These are phyloP conservation scores for Pseudomyrmex flavicornis DNA, from an alignment of 1,140 invertebrate species.

Conservation along the genomic window DNA sequence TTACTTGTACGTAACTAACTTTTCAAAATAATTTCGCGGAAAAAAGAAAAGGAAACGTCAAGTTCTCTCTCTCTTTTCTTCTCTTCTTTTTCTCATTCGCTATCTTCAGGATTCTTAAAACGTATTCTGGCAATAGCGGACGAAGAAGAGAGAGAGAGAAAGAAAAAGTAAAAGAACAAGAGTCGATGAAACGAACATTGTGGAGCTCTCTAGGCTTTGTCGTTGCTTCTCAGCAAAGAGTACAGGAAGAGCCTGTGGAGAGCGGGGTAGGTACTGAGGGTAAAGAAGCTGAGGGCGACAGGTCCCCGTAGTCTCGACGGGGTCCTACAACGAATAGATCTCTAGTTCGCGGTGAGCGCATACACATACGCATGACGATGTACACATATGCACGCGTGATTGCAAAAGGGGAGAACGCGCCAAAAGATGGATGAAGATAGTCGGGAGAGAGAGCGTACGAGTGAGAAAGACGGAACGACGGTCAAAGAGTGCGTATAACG, in stretches of 20 bases:
- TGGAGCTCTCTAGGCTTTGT: conserved; percentile 55
- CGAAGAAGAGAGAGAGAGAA: conserved; percentile 14
- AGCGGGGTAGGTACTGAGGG: conserved; percentile 37
- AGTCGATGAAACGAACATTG: conserved; percentile 19
- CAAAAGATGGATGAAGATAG: conserved; percentile 36
- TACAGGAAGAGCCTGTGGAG: conserved; percentile 2
- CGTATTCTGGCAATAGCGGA: conserved; percentile 22
- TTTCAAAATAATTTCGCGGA: background rate
- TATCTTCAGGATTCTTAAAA: conserved; percentile 22
- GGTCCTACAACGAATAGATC: conserved; percentile 52
- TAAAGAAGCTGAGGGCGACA: conserved; percentile 73
- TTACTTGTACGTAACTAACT: conserved; percentile 6
- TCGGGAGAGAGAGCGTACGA: conserved; percentile 33
- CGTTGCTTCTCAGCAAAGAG: conserved; percentile 29
- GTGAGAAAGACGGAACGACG: conserved; percentile 27
- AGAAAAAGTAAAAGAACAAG: background rate
- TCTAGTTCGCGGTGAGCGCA: conserved; percentile 2
- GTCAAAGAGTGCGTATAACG: conserved; percentile 54
- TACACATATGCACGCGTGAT: background rate
- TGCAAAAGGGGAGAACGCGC: background rate
- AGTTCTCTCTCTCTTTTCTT: background rate
- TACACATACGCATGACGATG: background rate
- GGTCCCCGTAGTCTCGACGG: conserved; percentile 68
- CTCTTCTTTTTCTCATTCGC: background rate
- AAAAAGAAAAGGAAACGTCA: background rate